Evolutionary conservation across 2,888 invertebrate genomes (phyloP), one percentile per base, ranked within the genome.

Genomic region (Brachyopa scutellaris): DNA sequence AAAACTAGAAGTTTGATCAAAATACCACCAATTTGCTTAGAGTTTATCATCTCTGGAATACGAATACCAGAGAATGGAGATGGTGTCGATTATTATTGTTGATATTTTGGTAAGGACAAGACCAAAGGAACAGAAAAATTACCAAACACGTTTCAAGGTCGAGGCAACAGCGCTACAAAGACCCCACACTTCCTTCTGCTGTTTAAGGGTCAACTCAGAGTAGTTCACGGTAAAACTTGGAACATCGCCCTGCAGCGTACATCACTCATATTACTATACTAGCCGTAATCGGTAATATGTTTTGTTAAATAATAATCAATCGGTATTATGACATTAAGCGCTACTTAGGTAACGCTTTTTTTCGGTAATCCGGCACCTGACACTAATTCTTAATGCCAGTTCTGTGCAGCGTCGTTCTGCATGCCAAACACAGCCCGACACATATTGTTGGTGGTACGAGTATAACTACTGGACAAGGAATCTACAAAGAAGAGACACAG

Each of bases 121-220:
- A 77, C 55, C 47, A 15, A 67, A 55, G 17, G 4, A 21, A 19
- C 13, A 55, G 13, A 17, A 33, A 66, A 15, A 38, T 31, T 76
- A 64, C 69, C 57, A 31, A 80, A 76, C 80, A 80, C 76, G 80
- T 80, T 70, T 80, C 76, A 80, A 80, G 69, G 76, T 80, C 80
- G 80, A 80, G 76, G 76, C 57, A 69, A 76, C n/a, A n/a, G n/a
- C 36, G 42, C 38, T 64, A 51, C 67, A 62, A 36, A 62, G 76
- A 42, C 62, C 55, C 61, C 51, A 45, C 45, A 49, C 66, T 79
- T 79, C 73, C 59, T 57, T 49, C 57, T 57, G 33, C 0, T 38
- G 29, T 51, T 61, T 70, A 31, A 69, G 38, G 61, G 53, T 70
- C 76, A 70, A 29, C 45, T 38, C 53, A 70, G 26, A 26, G 36